A percentile compares a stretch with the other conserved stretches of the same genome.
Evolutionary conservation across 1,140 invertebrate genomes (phyloP).

Genomic region (Platorchestia sp.): DNA sequence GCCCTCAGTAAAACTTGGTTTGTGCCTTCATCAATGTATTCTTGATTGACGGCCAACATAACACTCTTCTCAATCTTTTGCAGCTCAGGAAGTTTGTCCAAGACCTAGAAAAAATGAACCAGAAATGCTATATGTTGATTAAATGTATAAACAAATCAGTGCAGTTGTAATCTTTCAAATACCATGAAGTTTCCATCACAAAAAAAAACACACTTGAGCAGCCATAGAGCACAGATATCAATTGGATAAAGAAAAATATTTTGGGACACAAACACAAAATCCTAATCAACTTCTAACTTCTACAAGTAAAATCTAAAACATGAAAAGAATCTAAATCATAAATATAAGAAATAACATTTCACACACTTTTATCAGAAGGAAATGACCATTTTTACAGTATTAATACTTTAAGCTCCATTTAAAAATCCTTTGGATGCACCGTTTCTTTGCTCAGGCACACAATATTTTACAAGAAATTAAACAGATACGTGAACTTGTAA

Average conservation of each 20-base stretch:
- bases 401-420: not conserved
- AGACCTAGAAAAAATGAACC: not conserved
- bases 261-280: not conserved
- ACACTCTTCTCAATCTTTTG: constrained; percentile 60
- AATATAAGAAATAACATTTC: not conserved
- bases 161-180: not conserved
- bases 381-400: not conserved
- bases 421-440: not conserved
- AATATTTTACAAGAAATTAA: not conserved
- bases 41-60: constrained; percentile 65
- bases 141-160: too few species aligned
- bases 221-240: not conserved
- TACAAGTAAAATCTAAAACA: not conserved
- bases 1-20: constrained; percentile 57
- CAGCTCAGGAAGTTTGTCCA: constrained; percentile 57
- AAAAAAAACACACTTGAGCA: not conserved
- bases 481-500: not conserved
- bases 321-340: not conserved
- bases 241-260: not conserved
- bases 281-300: too few species aligned
- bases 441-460: not conserved
- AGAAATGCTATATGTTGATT: not conserved
- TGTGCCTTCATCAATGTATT: constrained; percentile 62
- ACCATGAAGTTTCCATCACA: not conserved
- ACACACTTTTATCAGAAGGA: not conserved